Conservation (phyloP, 1,140 invertebrate genomes). For the Sipha flava region DNA sequence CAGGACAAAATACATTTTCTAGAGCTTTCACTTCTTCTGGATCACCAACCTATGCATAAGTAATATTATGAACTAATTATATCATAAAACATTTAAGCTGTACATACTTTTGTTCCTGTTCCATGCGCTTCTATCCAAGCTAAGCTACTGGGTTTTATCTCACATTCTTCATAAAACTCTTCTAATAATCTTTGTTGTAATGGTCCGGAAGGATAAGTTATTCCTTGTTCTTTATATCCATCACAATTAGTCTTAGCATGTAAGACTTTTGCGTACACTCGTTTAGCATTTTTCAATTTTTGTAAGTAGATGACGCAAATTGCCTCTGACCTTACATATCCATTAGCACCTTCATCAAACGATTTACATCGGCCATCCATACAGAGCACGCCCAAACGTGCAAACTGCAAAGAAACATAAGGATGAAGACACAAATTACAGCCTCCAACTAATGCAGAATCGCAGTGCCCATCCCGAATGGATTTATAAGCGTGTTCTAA, state of each 20-base stretch:
- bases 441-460: constrained; percentile 79
- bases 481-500: constrained; percentile 71
- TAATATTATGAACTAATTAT: constrained; percentile 9
- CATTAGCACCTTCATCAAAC: constrained; percentile 72
- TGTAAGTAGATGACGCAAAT: constrained; percentile 71
- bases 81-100: not conserved
- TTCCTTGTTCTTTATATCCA: constrained; percentile 79
- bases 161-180: constrained; percentile 80
- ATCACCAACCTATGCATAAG: constrained; percentile 64
- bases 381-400: constrained; percentile 65
- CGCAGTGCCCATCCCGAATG: constrained; percentile 68
- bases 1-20: constrained; percentile 68
- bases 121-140: constrained; percentile 87
- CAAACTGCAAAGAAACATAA: constrained; percentile 72
- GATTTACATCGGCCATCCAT: constrained; percentile 77
- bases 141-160: constrained; percentile 59
- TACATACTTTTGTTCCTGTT: constrained; percentile 51
- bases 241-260: constrained; percentile 73
- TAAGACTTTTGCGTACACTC: constrained; percentile 63
- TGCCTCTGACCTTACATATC: constrained; percentile 68
- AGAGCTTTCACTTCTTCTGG: constrained; percentile 80
- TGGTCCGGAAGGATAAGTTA: constrained; percentile 81
- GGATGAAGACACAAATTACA: constrained; percentile 78
- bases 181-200: constrained; percentile 68
- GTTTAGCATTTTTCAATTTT: constrained; percentile 64